A percentile compares a stretch with the other conserved stretches of the same genome.
Conservation (phyloP, 2,888 invertebrate species). For the Orthonychiurus folsomi region DNA sequence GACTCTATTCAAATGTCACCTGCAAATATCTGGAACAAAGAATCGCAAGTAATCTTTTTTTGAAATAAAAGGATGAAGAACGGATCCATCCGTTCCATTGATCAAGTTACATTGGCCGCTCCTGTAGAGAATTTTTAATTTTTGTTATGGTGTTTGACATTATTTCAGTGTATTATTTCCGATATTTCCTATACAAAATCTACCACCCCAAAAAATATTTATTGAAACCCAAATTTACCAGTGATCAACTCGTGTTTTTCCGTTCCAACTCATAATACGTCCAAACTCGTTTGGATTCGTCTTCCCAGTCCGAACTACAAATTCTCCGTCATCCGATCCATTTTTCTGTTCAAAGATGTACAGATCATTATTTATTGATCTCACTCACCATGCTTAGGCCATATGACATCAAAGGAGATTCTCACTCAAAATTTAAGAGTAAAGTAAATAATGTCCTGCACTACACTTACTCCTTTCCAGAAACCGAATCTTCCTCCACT, state of each 20-base stretch:
- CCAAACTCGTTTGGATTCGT: constrained; percentile 37
- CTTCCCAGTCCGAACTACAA: constrained; percentile 34
- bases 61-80: constrained; percentile 36
- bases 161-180: too few relatives aligned
- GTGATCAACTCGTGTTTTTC: constrained; percentile 36
- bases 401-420: neutral
- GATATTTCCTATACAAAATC: too few relatives aligned
- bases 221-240: too few relatives aligned
- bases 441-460: neutral
- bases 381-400: too few relatives aligned
- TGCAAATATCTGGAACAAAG: constrained; percentile 37
- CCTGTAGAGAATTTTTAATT: too few relatives aligned
- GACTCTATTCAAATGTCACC: constrained; percentile 18
- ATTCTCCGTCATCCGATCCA: constrained; percentile 39
- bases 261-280: constrained; percentile 38
- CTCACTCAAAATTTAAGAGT: neutral
- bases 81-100: constrained; percentile 37
- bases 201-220: too few relatives aligned
- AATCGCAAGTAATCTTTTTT: constrained; percentile 35
- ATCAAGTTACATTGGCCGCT: constrained; percentile 36
- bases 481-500: constrained; percentile 38
- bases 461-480: constrained; percentile 33
- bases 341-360: constrained; percentile 32
- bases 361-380: neutral
- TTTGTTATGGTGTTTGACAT: too few relatives aligned